phyloP scores from a whole-genome alignment of 2,888 invertebrate genomes.

The Uloborus plumipes region DNA sequence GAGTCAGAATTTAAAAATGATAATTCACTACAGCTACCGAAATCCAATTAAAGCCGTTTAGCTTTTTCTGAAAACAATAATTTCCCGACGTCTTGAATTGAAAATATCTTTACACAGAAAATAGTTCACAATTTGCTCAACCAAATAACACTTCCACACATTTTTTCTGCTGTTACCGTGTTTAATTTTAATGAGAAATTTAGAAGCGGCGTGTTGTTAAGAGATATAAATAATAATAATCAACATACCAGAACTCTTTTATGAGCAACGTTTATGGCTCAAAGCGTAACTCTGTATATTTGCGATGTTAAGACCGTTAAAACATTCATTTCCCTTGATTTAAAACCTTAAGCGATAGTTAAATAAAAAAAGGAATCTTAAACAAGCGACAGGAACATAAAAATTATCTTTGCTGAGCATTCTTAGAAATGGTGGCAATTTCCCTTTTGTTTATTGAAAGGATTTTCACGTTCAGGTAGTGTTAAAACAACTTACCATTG shows the following conservation, averaged over 20 bases:
- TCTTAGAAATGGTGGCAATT: conserved; percentile 10
- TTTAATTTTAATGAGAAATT: conserved; percentile 48
- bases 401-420: conserved; percentile 15
- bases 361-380: neutral
- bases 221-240: conserved; percentile 39
- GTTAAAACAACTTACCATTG: too few relatives aligned
- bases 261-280: conserved; percentile 39
- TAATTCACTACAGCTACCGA: too few relatives aligned
- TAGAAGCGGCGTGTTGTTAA: conserved; percentile 13
- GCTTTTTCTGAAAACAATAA: too few relatives aligned
- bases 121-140: too few relatives aligned
- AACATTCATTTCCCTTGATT: conserved; percentile 52
- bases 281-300: conserved; percentile 7
- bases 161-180: neutral
- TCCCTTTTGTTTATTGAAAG: conserved; percentile 14
- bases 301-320: conserved; percentile 1
- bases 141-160: too few relatives aligned
- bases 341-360: conserved; percentile 20
- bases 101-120: too few relatives aligned
- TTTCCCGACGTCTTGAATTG: too few relatives aligned
- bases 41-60: too few relatives aligned
- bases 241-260: conserved; percentile 48
- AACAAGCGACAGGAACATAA: conserved; percentile 20
- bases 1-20: too few relatives aligned
- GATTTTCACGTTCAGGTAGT: conserved; percentile 4